Conservation (phyloP, 2,888 invertebrate genomes). For the Argyra leucocephala region DNA sequence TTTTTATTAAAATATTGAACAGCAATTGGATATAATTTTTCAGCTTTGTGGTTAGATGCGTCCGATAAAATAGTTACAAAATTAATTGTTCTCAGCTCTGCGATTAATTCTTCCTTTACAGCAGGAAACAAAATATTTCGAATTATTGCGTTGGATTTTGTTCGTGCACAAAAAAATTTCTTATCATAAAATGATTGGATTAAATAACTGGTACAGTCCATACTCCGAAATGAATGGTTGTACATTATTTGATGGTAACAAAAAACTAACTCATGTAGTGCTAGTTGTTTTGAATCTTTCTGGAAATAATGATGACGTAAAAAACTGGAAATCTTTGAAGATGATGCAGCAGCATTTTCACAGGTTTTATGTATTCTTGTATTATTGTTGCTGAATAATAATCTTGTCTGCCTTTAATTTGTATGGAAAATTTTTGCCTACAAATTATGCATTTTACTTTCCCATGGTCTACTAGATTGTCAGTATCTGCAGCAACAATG, state of each 20-base stretch:
- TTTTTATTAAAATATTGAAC: conserved; percentile 17
- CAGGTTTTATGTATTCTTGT: conserved; percentile 5
- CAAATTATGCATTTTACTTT: conserved; percentile 8
- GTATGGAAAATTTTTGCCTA: not conserved
- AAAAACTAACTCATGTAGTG: conserved; percentile 9
- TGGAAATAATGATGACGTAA: not conserved
- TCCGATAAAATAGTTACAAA: conserved; percentile 10
- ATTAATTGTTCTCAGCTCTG: conserved; percentile 15
- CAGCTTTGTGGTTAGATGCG: conserved; percentile 3
- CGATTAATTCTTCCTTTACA: conserved; percentile 17
- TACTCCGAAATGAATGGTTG: conserved; percentile 18
- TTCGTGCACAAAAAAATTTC: conserved; percentile 18
- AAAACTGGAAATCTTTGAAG: conserved; percentile 3
- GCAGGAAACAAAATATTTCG: too few species aligned
- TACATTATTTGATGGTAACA: conserved; percentile 12
- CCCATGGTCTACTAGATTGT: not conserved
- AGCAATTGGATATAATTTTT: conserved; percentile 2
- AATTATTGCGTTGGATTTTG: conserved; percentile 11
- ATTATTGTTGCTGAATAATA: conserved; percentile 10
- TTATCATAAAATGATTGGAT: conserved; percentile 11
- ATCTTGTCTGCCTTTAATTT: not conserved
- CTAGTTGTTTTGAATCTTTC: conserved; percentile 7
- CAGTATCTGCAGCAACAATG: not conserved
- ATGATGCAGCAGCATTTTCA: conserved; percentile 11
- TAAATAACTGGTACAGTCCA: conserved; percentile 12